phyloP scores from a whole-genome alignment of 2,888 invertebrate species.

The Cylloceria caligata region DNA sequence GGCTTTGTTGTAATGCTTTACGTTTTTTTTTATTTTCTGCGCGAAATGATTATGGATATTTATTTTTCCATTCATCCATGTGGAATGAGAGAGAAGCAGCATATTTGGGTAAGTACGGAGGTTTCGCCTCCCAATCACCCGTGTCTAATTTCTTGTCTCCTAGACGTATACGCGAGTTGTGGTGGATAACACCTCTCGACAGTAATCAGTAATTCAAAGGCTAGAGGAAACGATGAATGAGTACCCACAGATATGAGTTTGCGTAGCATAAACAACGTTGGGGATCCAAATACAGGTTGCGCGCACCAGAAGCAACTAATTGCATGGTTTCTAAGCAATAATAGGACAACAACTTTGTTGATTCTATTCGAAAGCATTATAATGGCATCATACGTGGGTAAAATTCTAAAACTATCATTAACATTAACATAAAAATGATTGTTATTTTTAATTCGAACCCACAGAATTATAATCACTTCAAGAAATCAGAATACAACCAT shows the following conservation, averaged over 20 bases:
- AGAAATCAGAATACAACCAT: no score
- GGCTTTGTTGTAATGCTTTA: no score
- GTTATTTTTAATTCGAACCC: no score
- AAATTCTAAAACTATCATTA: not conserved
- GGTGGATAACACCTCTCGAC: conserved; percentile 25
- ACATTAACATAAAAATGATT: no score
- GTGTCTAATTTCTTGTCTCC: conserved; percentile 20
- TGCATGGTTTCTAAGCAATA: not conserved
- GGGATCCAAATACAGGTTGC: not conserved
- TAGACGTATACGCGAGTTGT: conserved; percentile 11
- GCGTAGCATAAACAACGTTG: not conserved
- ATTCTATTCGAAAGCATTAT: not conserved
- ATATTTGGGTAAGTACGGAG: no score
- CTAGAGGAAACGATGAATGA: conserved; percentile 33
- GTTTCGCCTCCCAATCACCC: no score
- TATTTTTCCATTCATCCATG: no score
- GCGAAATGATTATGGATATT: no score
- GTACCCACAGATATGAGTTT: conserved; percentile 1
- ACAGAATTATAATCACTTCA: no score
- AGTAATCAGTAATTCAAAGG: conserved; percentile 9
- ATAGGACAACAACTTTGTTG: not conserved
- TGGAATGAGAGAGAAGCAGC: no score
- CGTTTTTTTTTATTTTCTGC: no score
- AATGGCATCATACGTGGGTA: not conserved
- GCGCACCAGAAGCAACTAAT: conserved; percentile 1